phyloP scores from a whole-genome alignment of 2,113 vertebrate species.

The Boulengeromyrus knoepffleri region DNA sequence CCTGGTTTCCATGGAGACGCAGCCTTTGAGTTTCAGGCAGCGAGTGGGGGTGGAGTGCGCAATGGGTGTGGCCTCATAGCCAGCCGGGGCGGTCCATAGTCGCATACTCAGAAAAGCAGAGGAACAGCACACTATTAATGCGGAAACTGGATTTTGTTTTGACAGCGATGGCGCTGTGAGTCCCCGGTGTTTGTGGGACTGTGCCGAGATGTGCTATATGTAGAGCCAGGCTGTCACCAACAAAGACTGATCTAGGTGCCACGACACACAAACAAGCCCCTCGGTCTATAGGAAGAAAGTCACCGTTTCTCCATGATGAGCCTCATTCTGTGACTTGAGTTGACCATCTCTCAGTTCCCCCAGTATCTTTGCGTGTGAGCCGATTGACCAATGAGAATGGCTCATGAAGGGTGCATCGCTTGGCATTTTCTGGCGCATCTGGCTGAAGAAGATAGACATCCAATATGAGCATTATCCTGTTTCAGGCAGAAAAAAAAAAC shows the following conservation, averaged over 20 bases:
- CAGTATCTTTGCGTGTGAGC: not conserved
- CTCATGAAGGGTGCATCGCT: not conserved
- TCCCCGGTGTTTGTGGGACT: not conserved
- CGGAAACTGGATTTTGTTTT: not conserved
- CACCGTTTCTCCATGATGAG: not conserved
- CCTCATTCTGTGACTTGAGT: not conserved
- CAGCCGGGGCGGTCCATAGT: constrained; percentile 4
- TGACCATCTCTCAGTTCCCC: not conserved
- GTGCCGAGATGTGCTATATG: not conserved
- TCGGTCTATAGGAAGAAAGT: not conserved
- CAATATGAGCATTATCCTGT: not conserved
- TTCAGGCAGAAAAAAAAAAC: not conserved
- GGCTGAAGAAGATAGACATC: not conserved
- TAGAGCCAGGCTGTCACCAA: not conserved
- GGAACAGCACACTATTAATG: not conserved
- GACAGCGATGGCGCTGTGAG: not conserved
- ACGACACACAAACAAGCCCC: not conserved
- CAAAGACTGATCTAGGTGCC: not conserved
- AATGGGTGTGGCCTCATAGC: constrained; percentile 22
- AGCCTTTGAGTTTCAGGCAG: constrained; percentile 54
- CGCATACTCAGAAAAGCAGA: not conserved
- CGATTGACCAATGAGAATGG: not conserved
- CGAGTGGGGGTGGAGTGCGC: constrained; percentile 45
- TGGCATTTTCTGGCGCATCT: not conserved
- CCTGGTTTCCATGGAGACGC: constrained; percentile 65